Percentiles rank a stretch among this genome's conserved stretches.
phyloP scores from a whole-genome alignment of 2,888 invertebrate genomes.

The Sisyra nigra region DNA sequence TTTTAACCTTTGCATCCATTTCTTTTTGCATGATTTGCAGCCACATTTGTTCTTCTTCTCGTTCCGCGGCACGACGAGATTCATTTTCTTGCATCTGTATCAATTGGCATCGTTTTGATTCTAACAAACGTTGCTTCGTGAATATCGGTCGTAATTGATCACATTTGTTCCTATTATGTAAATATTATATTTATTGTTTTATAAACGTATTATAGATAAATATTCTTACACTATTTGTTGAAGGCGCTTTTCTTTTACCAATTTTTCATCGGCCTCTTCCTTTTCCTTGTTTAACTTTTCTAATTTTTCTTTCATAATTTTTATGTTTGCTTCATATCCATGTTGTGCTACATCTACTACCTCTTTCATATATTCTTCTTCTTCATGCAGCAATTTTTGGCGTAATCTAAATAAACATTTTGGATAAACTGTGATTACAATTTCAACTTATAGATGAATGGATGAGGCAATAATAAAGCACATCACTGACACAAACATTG shows the following conservation, averaged over 20 bases:
- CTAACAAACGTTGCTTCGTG: constrained; percentile 30
- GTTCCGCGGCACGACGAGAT: constrained; percentile 32
- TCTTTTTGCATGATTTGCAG: constrained; percentile 39
- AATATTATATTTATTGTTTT: neutral
- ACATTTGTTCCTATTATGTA: constrained; percentile 21
- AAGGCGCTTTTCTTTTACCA: constrained; percentile 26
- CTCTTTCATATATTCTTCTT: constrained; percentile 32
- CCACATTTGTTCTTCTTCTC: constrained; percentile 43
- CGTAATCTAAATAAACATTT: constrained; percentile 23
- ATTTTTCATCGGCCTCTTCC: constrained; percentile 34
- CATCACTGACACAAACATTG: neutral
- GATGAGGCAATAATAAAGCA: neutral
- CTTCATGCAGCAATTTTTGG: constrained; percentile 31
- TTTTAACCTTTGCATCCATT: constrained; percentile 27
- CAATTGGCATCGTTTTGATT: constrained; percentile 35
- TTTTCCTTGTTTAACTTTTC: constrained; percentile 30
- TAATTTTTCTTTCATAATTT: constrained; percentile 31
- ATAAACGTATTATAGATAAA: neutral
- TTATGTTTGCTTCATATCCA: constrained; percentile 30
- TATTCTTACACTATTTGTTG: constrained; percentile 25
- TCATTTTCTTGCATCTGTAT: constrained; percentile 45
- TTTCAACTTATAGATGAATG: neutral
- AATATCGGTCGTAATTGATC: constrained; percentile 30
- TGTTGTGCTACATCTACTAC: constrained; percentile 36
- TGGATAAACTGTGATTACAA: neutral